Evolutionary conservation across 2,113 vertebrate genomes (phyloP), one percentile per base, ranked within the genome.

Genomic region (Nothocercus nigrocapillus): DNA sequence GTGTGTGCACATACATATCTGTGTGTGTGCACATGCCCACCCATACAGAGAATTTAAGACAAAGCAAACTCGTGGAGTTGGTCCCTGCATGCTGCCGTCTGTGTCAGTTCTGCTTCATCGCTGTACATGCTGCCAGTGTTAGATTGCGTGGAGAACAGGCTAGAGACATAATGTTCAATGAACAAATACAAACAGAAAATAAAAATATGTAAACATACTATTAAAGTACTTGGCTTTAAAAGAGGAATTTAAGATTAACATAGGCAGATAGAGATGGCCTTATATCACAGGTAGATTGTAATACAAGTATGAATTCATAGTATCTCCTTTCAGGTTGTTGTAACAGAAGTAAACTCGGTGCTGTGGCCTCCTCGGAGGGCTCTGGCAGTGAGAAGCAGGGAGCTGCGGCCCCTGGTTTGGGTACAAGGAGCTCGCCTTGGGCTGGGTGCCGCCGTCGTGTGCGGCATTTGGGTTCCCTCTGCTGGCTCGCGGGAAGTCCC

Each of bases 401-500:
- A 72, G 42, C 32, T 72, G 22, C 36, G 7, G 5, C 3, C 5
- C 1, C 9, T 28, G 12, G 3, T 20, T 11, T 32, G 78, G 6
- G 2, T 51, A 0, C 2, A 7, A 16, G 2, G 7, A 24, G 15
- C 2, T 0, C 6, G 7, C n/a, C 40, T 53, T 24, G 49, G 77
- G 24, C 68, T 42, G 69, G 69, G 58, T 28, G 38, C 54, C 74
- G 53, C 24, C 0, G 0, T 24, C 61, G 63, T 3, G 32, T 9
- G 54, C n/a, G 66, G 86, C 32, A 6, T 88, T 82, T 86, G 85
- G 77, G 88, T 96, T 96, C 89, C 74, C 90, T 93, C 90, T 95
- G 0, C 78, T 87, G 85, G 83, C 72, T 79, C 74, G 27, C 5
- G 1, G 3, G 17, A 32, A 66, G 38, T 42, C 32, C 54, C 49